Evolutionary conservation across 53 echinoderm and acorn worm species (phyloP), one percentile per base, ranked within the genome.

Genomic region (Antedon mediterranea): DNA sequence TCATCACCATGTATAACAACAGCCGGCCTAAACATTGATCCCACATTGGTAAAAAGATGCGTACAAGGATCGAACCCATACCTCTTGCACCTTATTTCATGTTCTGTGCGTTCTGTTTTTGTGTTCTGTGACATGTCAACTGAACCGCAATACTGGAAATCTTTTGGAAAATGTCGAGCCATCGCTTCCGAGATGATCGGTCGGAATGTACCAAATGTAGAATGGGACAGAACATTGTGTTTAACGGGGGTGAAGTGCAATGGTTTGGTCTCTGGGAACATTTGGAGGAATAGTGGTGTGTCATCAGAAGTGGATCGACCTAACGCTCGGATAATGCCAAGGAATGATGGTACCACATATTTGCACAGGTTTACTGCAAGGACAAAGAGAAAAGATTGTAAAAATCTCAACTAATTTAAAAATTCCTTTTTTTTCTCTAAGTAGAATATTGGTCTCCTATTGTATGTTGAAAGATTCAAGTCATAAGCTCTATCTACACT

Each of bases 151-250:
- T 82, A 73, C 13, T 74, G 71, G 28, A 32, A 33, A 0, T 31
- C 43, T 0, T 76, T 31, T 0, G 37, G 42, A 13, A 89, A 76
- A 71, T 84, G 80, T 43, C 84, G 84, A 30, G 79, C 75, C 87
- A 94, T 94, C 71, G 91, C 81, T 2, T 87, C 89, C 0, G 89
- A 94, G 74, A 94, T 81, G 82, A 94, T 91, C 77, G 91, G 94
- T 0, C 94, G 91, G 80, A 94, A 94, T 78, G 94, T 92, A 77
- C 87, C 85, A 83, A 91, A 94, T n/a, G 85, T 82, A 9, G 44
- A 28, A 8, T 74, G 71, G 7, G 31, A 30, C 30, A 42, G 26
- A 30, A 27, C 37, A 3, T 77, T 77, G 11, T 71, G 34, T 28
- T 30, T 7, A 3, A 29, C 32, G 0, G n/a, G 6, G 15, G 77